Conservation (phyloP, 2,113 vertebrate genomes). For the Hippocampus barbouri region DNA sequence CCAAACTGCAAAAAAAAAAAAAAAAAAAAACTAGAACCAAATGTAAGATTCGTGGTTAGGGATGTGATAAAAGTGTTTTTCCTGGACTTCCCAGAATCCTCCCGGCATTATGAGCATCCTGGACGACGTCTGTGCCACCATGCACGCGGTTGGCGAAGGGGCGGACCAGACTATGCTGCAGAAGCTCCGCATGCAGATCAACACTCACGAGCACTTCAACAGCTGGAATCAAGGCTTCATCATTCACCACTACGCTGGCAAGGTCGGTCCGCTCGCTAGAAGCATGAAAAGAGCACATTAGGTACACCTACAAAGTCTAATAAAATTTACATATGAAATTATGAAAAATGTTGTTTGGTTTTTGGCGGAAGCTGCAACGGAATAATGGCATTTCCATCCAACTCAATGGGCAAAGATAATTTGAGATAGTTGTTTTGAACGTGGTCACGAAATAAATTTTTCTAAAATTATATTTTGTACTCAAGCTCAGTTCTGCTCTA, state of each 20-base stretch:
- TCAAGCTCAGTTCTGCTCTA: not conserved
- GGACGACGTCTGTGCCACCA: conserved; percentile 96
- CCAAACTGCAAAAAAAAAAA: not conserved
- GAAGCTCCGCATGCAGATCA: conserved; percentile 92
- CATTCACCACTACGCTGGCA: conserved; percentile 97
- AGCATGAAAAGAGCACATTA: not conserved
- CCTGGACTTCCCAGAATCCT: conserved; percentile 77
- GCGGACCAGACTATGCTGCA: conserved; percentile 96
- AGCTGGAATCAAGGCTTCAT: conserved; percentile 99
- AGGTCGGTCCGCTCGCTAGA: conserved; percentile 70
- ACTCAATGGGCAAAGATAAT: no score
- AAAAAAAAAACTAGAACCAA: not conserved
- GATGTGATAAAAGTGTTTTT: not conserved
- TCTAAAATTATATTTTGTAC: not conserved
- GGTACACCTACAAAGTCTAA: not conserved
- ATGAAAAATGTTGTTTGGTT: no score
- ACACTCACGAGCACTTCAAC: conserved; percentile 98
- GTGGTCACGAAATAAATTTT: not conserved
- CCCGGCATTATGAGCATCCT: conserved; percentile 95
- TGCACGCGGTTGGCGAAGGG: conserved; percentile 94
- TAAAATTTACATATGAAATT: no score
- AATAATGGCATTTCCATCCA: no score
- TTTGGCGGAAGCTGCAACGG: no score
- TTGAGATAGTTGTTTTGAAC: not conserved
- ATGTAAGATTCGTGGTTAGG: not conserved